Evolutionary conservation across 2,888 invertebrate species (phyloP).

Genomic region (Elegia similella): DNA sequence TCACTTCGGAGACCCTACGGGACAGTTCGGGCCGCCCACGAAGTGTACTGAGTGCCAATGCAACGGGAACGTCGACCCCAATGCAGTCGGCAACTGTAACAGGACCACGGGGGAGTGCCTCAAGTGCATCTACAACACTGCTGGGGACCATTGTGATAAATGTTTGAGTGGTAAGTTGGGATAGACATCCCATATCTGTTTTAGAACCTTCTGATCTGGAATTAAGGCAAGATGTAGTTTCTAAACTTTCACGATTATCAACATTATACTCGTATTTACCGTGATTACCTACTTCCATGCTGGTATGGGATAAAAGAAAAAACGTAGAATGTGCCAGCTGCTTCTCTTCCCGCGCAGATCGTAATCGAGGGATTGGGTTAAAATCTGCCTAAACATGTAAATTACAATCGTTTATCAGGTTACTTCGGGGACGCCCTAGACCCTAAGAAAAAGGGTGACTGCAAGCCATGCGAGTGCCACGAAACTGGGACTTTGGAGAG

Average conservation of each 20-base stretch:
- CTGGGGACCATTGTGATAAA: slow-evolving; percentile 94
- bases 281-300: too few species aligned
- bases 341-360: too few species aligned
- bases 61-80: slow-evolving; percentile 95
- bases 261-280: too few species aligned
- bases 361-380: too few species aligned
- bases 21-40: slow-evolving; percentile 89
- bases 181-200: background rate
- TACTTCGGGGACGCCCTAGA: slow-evolving; percentile 97
- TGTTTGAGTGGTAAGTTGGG: slow-evolving; percentile 88
- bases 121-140: slow-evolving; percentile 98
- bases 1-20: slow-evolving; percentile 95
- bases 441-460: slow-evolving; percentile 95
- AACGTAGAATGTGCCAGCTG: too few species aligned
- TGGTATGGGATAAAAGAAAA: too few species aligned
- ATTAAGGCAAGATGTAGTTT: too few species aligned
- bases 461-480: slow-evolving; percentile 93
- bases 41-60: slow-evolving; percentile 95
- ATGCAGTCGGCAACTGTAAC: slow-evolving; percentile 98
- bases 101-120: slow-evolving; percentile 97
- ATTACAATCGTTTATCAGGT: slow-evolving; percentile 68
- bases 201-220: too few species aligned
- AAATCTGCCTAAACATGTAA: too few species aligned
- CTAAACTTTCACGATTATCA: too few species aligned
- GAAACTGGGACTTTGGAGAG: slow-evolving; percentile 90